Evolutionary conservation across 2,113 vertebrate genomes (phyloP), one percentile per base, ranked within the genome.

Genomic region (Menidia beryllina): DNA sequence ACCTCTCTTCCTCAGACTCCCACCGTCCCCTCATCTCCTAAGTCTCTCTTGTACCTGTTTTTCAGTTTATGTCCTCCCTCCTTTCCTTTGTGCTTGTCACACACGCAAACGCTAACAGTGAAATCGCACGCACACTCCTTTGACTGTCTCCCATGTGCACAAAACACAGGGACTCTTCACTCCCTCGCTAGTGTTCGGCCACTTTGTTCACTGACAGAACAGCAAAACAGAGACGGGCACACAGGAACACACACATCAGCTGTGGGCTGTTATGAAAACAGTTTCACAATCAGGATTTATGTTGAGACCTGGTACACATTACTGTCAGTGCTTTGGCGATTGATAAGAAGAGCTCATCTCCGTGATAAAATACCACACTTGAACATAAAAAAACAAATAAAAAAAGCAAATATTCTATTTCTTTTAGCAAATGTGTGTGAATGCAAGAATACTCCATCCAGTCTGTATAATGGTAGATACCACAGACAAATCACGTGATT

Each of bases 1-100:
- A 82, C 88, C 77, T 85, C 62, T 68, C 47, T 61, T 82, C 74
- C 80, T 72, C 69, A 82, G 65, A 66, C 68, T 57, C 75, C 68
- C 34, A 41, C 78, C 58, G 36, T 75, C 63, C 60, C 69, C 75
- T 79, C 57, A 58, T 81, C 80, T 80, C 79, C 79, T 81, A 74
- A 56, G 65, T 85, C 69, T 74, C 66, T 77, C 64, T 67, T 78
- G 66, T 70, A 75, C 50, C 77, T 66, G 72, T 81, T 82, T 81
- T 69, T 79, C 76, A 72, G 69, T 79, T 81, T 76, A 84, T 86
- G 61, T 75, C 72, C 38, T 63, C 60, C 70, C 54, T 56, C 68
- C 64, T 75, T 47, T 67, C 64, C 77, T 53, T 23, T 69, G 39
- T 58, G 36, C 21, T 36, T 76, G 50, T 80, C 69, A 61, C 60